These are phyloP conservation scores for Epizoanthus rinbou DNA, from an alignment of 92 coral and sea anemone genomes.

Conservation along the genomic window DNA sequence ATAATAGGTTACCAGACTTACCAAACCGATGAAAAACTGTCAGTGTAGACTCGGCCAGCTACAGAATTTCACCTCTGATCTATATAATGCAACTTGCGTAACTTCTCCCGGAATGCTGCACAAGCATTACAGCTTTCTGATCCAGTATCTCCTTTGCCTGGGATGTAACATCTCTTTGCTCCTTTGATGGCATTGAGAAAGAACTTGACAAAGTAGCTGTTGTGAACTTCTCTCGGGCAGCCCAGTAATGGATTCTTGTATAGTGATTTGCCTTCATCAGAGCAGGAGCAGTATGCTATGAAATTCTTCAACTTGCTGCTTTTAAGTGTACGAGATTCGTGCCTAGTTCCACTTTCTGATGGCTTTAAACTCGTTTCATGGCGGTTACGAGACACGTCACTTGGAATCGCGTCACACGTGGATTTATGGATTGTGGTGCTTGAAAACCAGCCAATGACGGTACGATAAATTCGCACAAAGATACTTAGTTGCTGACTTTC, in stretches of 20 bases:
- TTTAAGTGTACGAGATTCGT: too few species aligned
- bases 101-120: background rate
- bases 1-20: too few species aligned
- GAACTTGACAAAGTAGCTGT: slow-evolving; percentile 8
- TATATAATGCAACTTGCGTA: background rate
- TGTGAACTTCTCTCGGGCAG: background rate
- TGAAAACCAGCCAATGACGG: background rate
- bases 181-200: slow-evolving; percentile 1
- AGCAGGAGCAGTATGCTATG: background rate
- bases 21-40: too few species aligned
- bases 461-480: background rate
- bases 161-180: background rate
- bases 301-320: background rate
- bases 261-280: background rate
- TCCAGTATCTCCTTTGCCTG: background rate
- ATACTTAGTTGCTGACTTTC: background rate
- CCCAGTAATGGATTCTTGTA: background rate
- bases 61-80: too few species aligned
- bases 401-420: background rate
- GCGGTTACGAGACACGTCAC: background rate
- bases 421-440: background rate
- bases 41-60: too few species aligned
- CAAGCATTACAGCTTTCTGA: background rate
- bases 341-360: too few species aligned
- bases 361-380: background rate